Percentiles rank a stretch among this genome's conserved stretches.
Conservation (phyloP, 2,888 invertebrate species). For the Salticus scenicus region DNA sequence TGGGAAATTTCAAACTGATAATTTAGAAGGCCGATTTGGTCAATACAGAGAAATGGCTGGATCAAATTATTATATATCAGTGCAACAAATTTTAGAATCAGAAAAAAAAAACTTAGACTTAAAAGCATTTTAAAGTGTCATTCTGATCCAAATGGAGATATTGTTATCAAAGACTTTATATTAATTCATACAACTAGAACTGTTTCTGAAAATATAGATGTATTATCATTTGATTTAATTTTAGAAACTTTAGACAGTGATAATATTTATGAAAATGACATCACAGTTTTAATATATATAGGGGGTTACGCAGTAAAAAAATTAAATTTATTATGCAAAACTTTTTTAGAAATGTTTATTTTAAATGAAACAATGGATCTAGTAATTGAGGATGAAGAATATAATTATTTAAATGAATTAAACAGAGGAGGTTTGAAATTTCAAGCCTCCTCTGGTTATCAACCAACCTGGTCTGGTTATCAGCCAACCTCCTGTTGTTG, state of each 20-base stretch:
- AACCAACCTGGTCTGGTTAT: too few species aligned
- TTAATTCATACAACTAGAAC: too few species aligned
- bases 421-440: background rate
- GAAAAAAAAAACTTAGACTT: constrained; percentile 36
- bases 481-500: too few species aligned
- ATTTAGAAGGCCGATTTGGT: too few species aligned
- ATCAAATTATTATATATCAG: constrained; percentile 19
- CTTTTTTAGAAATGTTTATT: background rate
- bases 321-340: background rate
- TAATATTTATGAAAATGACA: background rate
- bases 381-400: background rate
- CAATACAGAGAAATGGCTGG: constrained; percentile 35
- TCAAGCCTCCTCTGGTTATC: too few species aligned
- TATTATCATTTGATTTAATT: too few species aligned
- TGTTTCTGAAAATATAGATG: too few species aligned
- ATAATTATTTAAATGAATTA: background rate
- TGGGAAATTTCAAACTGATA: too few species aligned
- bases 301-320: background rate
- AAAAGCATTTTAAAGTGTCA: too few species aligned
- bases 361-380: background rate
- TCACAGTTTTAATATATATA: background rate
- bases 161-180: too few species aligned
- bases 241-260: background rate
- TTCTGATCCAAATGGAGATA: too few species aligned
- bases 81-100: constrained; percentile 20